Conservation (phyloP, 2,113 vertebrate species). For the Tupaia tana region DNA sequence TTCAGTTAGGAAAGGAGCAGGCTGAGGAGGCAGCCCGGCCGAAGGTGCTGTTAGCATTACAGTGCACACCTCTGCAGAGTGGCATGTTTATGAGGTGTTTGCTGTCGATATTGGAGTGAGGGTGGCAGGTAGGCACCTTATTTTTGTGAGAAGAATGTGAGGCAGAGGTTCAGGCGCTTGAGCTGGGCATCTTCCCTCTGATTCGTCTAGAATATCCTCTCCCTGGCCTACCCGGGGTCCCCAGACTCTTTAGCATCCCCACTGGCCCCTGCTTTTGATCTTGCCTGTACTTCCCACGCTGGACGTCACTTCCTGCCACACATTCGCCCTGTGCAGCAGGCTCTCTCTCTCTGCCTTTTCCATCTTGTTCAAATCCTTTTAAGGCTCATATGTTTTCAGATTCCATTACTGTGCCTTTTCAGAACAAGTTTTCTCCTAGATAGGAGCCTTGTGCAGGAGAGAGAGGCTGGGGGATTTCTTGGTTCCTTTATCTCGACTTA, state of each 20-base stretch:
- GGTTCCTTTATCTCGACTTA: neutral
- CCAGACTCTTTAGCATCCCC: no score
- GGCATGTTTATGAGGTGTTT: neutral
- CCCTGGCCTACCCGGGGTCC: neutral
- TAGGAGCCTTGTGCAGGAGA: neutral
- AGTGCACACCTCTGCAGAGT: neutral
- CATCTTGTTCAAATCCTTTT: neutral
- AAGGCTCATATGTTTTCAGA: neutral
- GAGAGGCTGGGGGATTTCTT: neutral
- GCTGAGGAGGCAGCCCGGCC: neutral
- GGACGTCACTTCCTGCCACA: neutral
- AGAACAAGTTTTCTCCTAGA: neutral
- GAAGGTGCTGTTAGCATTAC: neutral
- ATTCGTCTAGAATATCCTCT: neutral
- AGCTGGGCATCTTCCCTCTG: neutral
- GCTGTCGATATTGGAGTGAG: neutral
- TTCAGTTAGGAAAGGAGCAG: neutral
- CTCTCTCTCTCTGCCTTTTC: neutral
- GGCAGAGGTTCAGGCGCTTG: neutral
- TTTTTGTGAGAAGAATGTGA: neutral
- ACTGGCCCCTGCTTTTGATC: accelerated
- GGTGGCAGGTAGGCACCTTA: neutral
- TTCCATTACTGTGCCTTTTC: neutral
- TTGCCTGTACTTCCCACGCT: neutral
- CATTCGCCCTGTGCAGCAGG: neutral